These are phyloP conservation scores for Hyla sarda DNA, from an alignment of 2,113 vertebrate genomes.

Conservation along the genomic window DNA sequence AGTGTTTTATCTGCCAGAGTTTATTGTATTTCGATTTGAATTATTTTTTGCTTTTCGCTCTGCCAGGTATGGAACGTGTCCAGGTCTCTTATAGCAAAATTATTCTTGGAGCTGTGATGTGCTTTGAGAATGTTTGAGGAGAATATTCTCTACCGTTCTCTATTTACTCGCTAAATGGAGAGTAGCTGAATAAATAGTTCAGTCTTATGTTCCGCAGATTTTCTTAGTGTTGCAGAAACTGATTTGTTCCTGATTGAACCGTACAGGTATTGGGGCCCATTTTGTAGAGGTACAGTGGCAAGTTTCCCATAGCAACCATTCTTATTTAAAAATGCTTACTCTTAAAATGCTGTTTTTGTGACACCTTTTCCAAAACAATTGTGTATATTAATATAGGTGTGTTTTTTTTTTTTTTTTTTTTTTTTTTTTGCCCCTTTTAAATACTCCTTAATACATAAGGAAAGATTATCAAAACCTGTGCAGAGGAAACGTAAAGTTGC, in stretches of 20 bases:
- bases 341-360: too few relatives aligned
- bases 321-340: too few relatives aligned
- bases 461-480: too few relatives aligned
- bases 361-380: too few relatives aligned
- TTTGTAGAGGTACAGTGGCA: too few relatives aligned
- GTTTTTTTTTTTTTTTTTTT: too few relatives aligned
- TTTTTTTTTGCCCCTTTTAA: too few relatives aligned
- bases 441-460: too few relatives aligned
- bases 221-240: background rate
- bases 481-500: too few relatives aligned
- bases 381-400: too few relatives aligned
- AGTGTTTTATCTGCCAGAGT: conserved; percentile 16
- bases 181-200: conserved; percentile 20
- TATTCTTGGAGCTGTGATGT: conserved; percentile 15
- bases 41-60: conserved; percentile 10
- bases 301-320: too few relatives aligned
- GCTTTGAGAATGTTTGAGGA: background rate
- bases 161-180: conserved; percentile 15
- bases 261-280: too few relatives aligned
- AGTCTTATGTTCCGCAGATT: background rate
- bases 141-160: background rate
- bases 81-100: conserved; percentile 11
- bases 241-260: background rate
- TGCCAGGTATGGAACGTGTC: conserved; percentile 7
- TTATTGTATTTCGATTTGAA: background rate